Evolutionary conservation across 2,797 vertebrate genomes (phyloP).

Genomic region (Intellagama lesueurii): DNA sequence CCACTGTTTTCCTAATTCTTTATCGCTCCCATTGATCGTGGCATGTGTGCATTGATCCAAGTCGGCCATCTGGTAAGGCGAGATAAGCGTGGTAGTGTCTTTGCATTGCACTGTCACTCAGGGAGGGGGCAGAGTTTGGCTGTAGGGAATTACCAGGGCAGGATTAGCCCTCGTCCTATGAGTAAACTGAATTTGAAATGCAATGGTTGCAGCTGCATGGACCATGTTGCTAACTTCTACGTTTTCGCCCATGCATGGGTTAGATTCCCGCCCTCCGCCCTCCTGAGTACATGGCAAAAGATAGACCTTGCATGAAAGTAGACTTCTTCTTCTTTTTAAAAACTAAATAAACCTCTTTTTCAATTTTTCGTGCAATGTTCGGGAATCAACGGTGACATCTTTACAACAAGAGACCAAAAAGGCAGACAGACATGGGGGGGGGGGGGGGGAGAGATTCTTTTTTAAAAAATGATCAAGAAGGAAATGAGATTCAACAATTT

Average conservation of each 20-base stretch:
- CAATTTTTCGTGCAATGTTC: constrained; percentile 64
- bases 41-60: constrained; percentile 99
- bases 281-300: constrained; percentile 55
- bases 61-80: constrained; percentile 99
- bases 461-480: constrained; percentile 35
- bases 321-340: neutral
- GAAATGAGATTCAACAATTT: constrained; percentile 52
- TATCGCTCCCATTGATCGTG: constrained; percentile 99
- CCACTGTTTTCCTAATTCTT: constrained; percentile 99
- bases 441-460: constrained; percentile 18
- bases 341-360: constrained; percentile 41
- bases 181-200: constrained; percentile 99
- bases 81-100: constrained; percentile 99
- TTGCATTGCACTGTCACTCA: constrained; percentile 99
- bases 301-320: constrained; percentile 47
- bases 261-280: constrained; percentile 55
- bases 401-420: constrained; percentile 1
- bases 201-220: constrained; percentile 84
- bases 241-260: constrained; percentile 74
- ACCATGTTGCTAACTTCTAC: constrained; percentile 82
- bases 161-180: constrained; percentile 99
- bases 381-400: constrained; percentile 62
- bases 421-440: neutral
- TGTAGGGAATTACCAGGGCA: constrained; percentile 99
- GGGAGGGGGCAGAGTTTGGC: constrained; percentile 98